Base-by-base conservation (phyloP, 2,888 invertebrate species). In the Parelbella ahira region DNA sequence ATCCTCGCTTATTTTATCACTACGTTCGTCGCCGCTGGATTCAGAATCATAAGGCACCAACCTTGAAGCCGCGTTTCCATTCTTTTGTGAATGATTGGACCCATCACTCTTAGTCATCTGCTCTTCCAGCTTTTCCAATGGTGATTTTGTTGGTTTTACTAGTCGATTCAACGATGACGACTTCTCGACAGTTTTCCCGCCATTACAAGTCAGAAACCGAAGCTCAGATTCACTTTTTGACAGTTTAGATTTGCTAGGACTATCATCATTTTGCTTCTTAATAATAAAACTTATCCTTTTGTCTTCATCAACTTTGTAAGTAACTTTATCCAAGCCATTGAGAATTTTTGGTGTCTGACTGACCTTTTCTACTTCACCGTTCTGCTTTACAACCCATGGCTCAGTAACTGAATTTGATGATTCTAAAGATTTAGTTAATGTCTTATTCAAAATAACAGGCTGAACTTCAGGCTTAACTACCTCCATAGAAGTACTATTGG, bases 21-120 rank as follows among this genome's bases (percentile, higher is more conserved):
- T 49, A 0, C 75, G 68, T 58, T 84, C 84, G 44, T 88, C 88
- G 2, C 84, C 75, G 48, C 88, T 90, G 0, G 90, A 90, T 57
- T 90, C 90, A 0, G 89, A 89, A 56, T 90, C 91, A 54, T 91
- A 91, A 10, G 91, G 91, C 42, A 91, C 91, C 38, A 91, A 73
- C 50, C 75, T 73, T 5, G 82, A 76, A 19, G 64, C 60, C 9
- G 63, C 50, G 48, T 57, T 59, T 1, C 74, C 75, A 48, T 80
- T 78, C 45, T 68, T 66, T 20, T 66, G 65, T 11, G 58, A 48
- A 41, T 70, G 59, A 39, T 58, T 63, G 1, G 63, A 58, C 1
- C 59, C 51, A 47, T 81, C 78, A 45, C 62, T 68, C 42, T 75
- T 78, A 44, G 80, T 81, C 83, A 86, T 84, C 56, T 86, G 84